Base-by-base conservation (phyloP, 2,888 invertebrate species). In the Dysmachus trigonus region DNA sequence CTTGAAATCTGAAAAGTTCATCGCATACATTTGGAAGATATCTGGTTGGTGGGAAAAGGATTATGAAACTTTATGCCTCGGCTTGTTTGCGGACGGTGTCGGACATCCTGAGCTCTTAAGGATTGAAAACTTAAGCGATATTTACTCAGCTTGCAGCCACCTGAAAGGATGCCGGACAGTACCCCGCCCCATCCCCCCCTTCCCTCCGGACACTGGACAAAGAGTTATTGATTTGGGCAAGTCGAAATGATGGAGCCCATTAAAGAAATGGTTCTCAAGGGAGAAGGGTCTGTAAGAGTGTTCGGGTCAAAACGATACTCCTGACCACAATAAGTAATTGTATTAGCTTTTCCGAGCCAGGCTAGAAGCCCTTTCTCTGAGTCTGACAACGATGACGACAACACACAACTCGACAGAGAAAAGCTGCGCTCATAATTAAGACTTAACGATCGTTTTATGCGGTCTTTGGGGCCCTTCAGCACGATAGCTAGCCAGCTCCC, bases 1-100 rank as follows among this genome's bases (percentile, higher is more conserved):
- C 47, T 77, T 77, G 47, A 77, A 77, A 77, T 77, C 77, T 77
- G 77, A 77, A 77, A 77, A 77, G 77, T 77, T 77, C 77, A 77
- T 77, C 77, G 77, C 77, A 77, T 77, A 77, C 47, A 77, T 77
- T 77, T 77, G 8, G 47, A 77, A 47, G 77, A 77, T 77, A n/a
- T 77, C 30, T 31, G 77, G 77, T 62, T n/a, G n/a, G n/a, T n/a
- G n/a, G 77, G 47, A 30, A 47, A 30, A 27, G 77, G 77, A 77
- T 77, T 77, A 77, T 77, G 77, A 77, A 77, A 77, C 77, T 77
- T 77, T 77, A 77, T 77, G 47, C 47, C 47, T 47, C 22, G 77
- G 77, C 18, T 77, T 77, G 77, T 77, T 77, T 77, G 77, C n/a
- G 77, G 77, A 77, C 47, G 77, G 27, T 77, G 77, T 77, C 77